Evolutionary conservation across 2,797 vertebrate genomes (phyloP).

Genomic region (Danio choprae): DNA sequence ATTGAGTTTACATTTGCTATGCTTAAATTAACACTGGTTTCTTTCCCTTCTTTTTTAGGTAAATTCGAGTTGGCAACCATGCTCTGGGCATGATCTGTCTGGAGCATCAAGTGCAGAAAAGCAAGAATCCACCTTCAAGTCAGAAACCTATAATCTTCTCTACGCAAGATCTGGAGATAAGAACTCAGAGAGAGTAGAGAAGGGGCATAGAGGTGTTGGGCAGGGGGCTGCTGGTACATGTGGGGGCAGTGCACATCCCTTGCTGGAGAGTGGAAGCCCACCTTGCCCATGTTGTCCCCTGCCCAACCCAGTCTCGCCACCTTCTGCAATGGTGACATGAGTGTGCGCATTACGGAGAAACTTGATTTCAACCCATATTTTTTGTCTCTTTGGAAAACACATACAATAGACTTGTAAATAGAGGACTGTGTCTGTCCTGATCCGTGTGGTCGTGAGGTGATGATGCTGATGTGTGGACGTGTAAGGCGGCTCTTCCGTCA

Average conservation of each 20-base stretch:
- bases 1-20: neutral
- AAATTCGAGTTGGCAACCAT: slow-evolving; percentile 35
- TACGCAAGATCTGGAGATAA: slow-evolving; percentile 48
- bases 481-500: slow-evolving; percentile 93
- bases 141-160: slow-evolving; percentile 26
- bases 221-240: slow-evolving; percentile 68
- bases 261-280: slow-evolving; percentile 61
- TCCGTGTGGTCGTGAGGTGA: slow-evolving; percentile 73
- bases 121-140: slow-evolving; percentile 40
- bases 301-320: slow-evolving; percentile 64
- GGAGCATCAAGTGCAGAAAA: slow-evolving; percentile 31
- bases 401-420: slow-evolving; percentile 32
- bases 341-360: slow-evolving; percentile 74
- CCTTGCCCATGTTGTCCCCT: slow-evolving; percentile 61
- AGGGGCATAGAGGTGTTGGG: slow-evolving; percentile 62
- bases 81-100: slow-evolving; percentile 61
- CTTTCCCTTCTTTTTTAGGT: slow-evolving; percentile 38
- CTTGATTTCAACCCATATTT: slow-evolving; percentile 69
- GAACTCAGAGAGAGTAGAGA: slow-evolving; percentile 58
- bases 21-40: neutral
- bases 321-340: slow-evolving; percentile 88
- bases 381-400: slow-evolving; percentile 55
- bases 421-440: slow-evolving; percentile 38
- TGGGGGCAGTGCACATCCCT: slow-evolving; percentile 52
- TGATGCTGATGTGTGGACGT: slow-evolving; percentile 90